Evolutionary conservation across 2,113 vertebrate genomes (phyloP), one percentile per base, ranked within the genome.

Genomic region (Upupa epops): DNA sequence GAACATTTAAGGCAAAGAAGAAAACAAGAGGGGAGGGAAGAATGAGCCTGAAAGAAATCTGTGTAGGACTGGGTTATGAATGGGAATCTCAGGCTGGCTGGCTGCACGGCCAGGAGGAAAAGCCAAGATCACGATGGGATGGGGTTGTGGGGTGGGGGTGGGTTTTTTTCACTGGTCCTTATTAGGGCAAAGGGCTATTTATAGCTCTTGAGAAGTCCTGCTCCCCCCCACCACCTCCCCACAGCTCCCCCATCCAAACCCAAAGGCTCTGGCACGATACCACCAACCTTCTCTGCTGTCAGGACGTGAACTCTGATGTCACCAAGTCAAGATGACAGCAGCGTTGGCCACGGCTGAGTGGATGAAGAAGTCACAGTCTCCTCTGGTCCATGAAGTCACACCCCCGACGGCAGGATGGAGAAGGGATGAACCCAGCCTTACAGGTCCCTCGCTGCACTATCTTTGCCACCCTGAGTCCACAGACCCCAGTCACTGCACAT

Each of bases 121-220:
- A 80, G 46, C 25, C 48, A 36, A 65, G 46, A 17, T 17, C 20
- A 12, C 32, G 55, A 59, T 12, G 45, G 20, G 21, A 11, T 31
- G 22, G 40, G 40, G 40, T 12, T 42, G 40, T 42, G 40, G 40
- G 40, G 40, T 42, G 40, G 40, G 40, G 40, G 11, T 42, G 40
- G 40, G 40, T 42, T 42, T 68, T 71, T 58, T 59, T 15, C n/a
- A 12, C 22, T 58, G 49, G 42, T 8, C 42, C 34, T 70, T 88
- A 74, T 60, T 68, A 92, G 82, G 86, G 49, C 84, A 89, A 85
- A 92, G n/a, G 15, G 10, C 45, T 83, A 60, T 89, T 60, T 85
- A 71, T 68, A 88, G 54, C 48, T 59, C n/a, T 59, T 60, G 40
- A 12, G 40, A 15, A 42, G 66, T 54, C 29, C 48, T 32, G 26